Base-by-base conservation (phyloP, 2,888 invertebrate genomes). In the Deilephila porcellus region DNA sequence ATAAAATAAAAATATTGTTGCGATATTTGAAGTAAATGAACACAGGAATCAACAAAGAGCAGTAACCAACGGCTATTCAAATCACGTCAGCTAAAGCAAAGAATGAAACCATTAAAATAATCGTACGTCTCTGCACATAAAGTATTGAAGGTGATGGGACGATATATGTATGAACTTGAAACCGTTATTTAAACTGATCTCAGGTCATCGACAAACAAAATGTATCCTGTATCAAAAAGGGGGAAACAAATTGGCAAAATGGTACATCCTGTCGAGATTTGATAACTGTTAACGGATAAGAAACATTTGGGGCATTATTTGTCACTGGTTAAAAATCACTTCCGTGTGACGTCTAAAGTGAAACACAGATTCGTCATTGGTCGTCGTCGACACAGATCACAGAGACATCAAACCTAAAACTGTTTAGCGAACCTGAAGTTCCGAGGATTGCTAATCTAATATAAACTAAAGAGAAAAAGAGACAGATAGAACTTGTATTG, bases 211-310 rank as follows among this genome's bases (percentile, higher is more conserved):
- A 79, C 81, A 83, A 87, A 86, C 86, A 82, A 85, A 86, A 86
- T 85, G 84, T 89, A 85, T 91, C 90, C 92, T 90, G 91, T 87
- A 80, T 86, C 79, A 86, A 88, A 90, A 88, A 87, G 88, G 91
- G 90, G 85, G 79, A 85, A 88, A 83, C 86, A 85, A 90, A 90
- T 91, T 92, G 91, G 86, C 90, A 89, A 89, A 90, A 90, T 87
- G 84, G 86, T 85, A 87, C 88, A 89, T 92, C 93, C 92, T 90
- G 90, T 77, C 76, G 79, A 83, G 85, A 85, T 85, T 85, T 82
- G 81, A 82, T 81, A 74, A 74, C 53, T 56, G 74, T n/a, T 72
- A 73, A 52, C 72, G 72, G 62, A 60, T 70, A 73, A 73, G 60
- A 79, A 71, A 76, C 76, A 63, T 63, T 71, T 63, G 76, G 72